Percentiles rank a stretch among this genome's conserved stretches.
Conservation (phyloP, 2,113 vertebrate genomes). For the Elanus axillaris region DNA sequence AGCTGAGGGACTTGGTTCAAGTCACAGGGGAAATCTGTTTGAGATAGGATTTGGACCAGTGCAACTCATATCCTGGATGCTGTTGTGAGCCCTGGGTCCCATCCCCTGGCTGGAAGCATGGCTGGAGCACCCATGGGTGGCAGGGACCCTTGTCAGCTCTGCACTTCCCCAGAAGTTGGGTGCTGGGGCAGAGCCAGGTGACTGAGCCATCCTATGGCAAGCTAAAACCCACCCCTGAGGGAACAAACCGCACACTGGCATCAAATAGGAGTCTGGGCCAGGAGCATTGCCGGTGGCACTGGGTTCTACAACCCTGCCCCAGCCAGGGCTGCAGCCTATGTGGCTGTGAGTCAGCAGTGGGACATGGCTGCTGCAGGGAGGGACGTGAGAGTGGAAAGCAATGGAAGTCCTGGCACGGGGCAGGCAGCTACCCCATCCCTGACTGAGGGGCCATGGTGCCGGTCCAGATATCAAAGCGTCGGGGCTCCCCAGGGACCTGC, state of each 20-base stretch:
- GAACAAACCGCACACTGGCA: not conserved
- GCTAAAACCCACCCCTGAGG: not conserved
- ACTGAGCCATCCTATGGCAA: not conserved
- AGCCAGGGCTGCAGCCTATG: not conserved
- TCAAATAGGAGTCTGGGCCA: not conserved
- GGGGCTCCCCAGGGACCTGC: not conserved
- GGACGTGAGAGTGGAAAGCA: not conserved
- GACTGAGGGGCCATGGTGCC: rapidly evolving
- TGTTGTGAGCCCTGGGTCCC: not conserved
- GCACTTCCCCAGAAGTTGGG: not conserved
- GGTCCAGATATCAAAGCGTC: not conserved
- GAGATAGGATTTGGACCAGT: not conserved
- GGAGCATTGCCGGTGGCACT: not conserved
- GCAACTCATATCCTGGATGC: not conserved
- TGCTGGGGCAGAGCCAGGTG: not conserved
- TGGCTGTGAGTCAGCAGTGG: not conserved
- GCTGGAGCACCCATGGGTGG: not conserved
- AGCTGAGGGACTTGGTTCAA: not conserved
- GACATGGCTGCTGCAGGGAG: not conserved
- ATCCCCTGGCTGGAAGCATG: not conserved
- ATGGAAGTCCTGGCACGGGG: not conserved
- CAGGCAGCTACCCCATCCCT: rapidly evolving
- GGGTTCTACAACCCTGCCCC: not conserved
- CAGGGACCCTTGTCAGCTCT: not conserved
- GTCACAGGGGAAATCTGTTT: not conserved